Conservation (phyloP, 2,113 vertebrate genomes). For the Phyllostomus hastatus region DNA sequence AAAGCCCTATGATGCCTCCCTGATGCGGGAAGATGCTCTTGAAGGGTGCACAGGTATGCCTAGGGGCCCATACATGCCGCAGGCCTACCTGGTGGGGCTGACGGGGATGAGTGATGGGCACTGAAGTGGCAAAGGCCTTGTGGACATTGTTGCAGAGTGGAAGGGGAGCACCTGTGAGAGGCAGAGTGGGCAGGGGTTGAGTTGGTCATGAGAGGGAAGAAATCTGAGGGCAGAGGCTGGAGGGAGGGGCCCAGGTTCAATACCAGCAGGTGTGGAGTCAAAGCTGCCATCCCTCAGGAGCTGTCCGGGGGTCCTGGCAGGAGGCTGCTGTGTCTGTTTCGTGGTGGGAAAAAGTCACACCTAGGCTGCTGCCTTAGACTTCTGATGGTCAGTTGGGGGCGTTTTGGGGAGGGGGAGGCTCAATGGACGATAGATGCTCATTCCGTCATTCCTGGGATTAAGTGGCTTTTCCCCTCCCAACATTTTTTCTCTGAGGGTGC, state of each 20-base stretch:
- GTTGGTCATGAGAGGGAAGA: neutral
- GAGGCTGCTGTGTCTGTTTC: too few species aligned
- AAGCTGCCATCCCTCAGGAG: neutral
- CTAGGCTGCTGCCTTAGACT: neutral
- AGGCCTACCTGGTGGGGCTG: neutral
- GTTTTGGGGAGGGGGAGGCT: neutral
- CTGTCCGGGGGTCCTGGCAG: fast-evolving
- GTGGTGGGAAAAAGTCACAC: neutral
- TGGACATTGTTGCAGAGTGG: neutral
- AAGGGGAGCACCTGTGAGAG: neutral
- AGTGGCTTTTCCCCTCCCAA: neutral
- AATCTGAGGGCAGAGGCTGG: neutral
- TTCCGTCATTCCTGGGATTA: neutral
- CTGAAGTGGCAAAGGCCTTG: neutral
- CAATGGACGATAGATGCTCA: neutral
- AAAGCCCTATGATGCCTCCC: neutral
- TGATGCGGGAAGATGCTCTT: neutral
- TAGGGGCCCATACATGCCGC: fast-evolving
- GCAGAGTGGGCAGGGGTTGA: neutral
- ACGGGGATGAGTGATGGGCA: neutral
- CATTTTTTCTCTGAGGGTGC: neutral
- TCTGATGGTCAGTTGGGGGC: neutral
- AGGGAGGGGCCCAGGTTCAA: neutral
- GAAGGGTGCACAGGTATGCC: neutral
- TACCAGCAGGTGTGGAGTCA: neutral